These are phyloP conservation scores for Rhinichthys osculus DNA, from an alignment of 2,797 vertebrate species.

Conservation along the genomic window DNA sequence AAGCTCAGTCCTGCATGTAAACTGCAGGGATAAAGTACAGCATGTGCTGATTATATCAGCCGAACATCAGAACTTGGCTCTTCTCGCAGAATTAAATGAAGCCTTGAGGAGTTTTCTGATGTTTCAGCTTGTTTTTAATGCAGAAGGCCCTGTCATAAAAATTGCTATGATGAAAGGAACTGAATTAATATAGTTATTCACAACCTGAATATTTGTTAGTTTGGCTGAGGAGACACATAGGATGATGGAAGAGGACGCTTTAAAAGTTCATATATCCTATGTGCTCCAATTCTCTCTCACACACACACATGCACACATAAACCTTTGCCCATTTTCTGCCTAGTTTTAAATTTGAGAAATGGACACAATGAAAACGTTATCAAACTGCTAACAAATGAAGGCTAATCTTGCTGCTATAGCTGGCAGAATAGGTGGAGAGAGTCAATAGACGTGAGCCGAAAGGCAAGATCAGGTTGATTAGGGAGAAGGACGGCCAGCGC, in stretches of 20 bases:
- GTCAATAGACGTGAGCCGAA: conserved; percentile 56
- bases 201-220: conserved; percentile 26
- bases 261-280: conserved; percentile 7
- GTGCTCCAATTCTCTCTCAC: neutral
- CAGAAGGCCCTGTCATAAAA: conserved; percentile 43
- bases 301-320: neutral
- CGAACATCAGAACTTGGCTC: conserved; percentile 27
- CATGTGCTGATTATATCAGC: conserved; percentile 29
- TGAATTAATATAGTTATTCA: conserved; percentile 30
- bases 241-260: neutral
- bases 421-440: conserved; percentile 36
- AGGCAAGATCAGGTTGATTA: conserved; percentile 63
- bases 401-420: conserved; percentile 53
- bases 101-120: conserved; percentile 39
- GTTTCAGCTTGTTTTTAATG: conserved; percentile 45
- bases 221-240: neutral
- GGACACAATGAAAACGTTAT: conserved; percentile 53
- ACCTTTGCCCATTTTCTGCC: neutral
- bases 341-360: conserved; percentile 23
- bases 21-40: conserved; percentile 15
- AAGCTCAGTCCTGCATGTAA: conserved; percentile 9
- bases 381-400: conserved; percentile 58
- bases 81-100: conserved; percentile 12
- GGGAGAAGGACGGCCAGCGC: conserved; percentile 56
- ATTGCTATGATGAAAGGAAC: conserved; percentile 39